Conservation (phyloP, 2,113 vertebrate species). For the Rhynchomys soricoides region DNA sequence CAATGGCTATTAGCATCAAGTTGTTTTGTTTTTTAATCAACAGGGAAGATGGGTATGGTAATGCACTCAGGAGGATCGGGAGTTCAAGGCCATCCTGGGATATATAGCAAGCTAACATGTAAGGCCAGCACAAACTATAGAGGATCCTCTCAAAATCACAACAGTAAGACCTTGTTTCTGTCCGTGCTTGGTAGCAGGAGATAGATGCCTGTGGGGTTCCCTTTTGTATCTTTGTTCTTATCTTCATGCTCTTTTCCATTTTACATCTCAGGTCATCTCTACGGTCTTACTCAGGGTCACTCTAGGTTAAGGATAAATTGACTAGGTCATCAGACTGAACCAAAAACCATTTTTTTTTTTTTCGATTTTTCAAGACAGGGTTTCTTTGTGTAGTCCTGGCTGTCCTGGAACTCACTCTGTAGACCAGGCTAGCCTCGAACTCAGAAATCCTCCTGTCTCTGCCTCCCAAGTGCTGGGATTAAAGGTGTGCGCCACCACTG, state of each 20-base stretch:
- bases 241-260: neutral
- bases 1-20: neutral
- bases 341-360: neutral
- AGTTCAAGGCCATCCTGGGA: neutral
- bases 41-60: neutral
- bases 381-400: too few species aligned
- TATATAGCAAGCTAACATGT: neutral
- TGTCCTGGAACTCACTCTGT: too few species aligned
- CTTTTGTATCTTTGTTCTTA: constrained; percentile 5
- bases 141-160: neutral
- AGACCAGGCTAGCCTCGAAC: too few species aligned
- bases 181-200: neutral
- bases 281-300: too few species aligned
- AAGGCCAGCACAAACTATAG: neutral
- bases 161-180: neutral
- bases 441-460: too few species aligned
- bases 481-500: too few species aligned
- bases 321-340: constrained; percentile 13
- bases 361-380: too few species aligned
- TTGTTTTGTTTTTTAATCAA: neutral
- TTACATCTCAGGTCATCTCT: too few species aligned
- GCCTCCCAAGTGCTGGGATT: too few species aligned
- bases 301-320: constrained; percentile 31
- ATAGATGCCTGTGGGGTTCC: neutral
- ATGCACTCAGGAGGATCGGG: neutral